Evolutionary conservation across 1,140 invertebrate species (phyloP), one percentile per base, ranked within the genome.

Genomic region (Acarapis woodi): DNA sequence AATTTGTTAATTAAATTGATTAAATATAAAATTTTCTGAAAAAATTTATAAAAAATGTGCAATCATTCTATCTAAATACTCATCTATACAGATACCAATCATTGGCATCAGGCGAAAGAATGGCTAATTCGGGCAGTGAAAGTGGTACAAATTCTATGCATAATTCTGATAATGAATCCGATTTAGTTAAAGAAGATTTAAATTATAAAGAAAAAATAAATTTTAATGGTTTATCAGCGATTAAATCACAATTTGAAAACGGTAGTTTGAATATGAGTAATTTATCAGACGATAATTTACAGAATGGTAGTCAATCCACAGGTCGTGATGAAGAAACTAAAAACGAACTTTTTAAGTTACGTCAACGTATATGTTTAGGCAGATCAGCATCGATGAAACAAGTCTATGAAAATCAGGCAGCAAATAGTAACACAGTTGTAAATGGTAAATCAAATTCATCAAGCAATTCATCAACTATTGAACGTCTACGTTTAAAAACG

Each of bases 291-390:
- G 6, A 26, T 26, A 26, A 26, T 26, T 8, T 9, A 26, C 25
- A 26, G 25, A 40, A 41, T 9, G 15, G 10, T 12, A 24, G 28
- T 9, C 24, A 35, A 22, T 6, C 28, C 4, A 6, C n/a, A 4
- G 9, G 9, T 18, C 9, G 30, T 18, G 36, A 35, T 16, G 36
- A 41, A 4, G 26, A n/a, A 63, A 62, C 45, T n/a, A 80, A 79
- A 52, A 73, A 80, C 48, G 78, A 83, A 56, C 70, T 80, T 42
- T 70, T 74, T 49, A 71, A 67, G 40, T 74, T 85, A 47, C 62
- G 78, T 28, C 43, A 49, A 21, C 37, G 40, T 23, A 41, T 49
- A 9, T 46, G 42, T 35, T 39, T 42, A 29, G 48, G 48, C 18
- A 21, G 42, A 23, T 47, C 46, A 15, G 46, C 47, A 30, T 46